Base-by-base conservation (phyloP, 2,113 vertebrate species). In the Fukomys damarensis region DNA sequence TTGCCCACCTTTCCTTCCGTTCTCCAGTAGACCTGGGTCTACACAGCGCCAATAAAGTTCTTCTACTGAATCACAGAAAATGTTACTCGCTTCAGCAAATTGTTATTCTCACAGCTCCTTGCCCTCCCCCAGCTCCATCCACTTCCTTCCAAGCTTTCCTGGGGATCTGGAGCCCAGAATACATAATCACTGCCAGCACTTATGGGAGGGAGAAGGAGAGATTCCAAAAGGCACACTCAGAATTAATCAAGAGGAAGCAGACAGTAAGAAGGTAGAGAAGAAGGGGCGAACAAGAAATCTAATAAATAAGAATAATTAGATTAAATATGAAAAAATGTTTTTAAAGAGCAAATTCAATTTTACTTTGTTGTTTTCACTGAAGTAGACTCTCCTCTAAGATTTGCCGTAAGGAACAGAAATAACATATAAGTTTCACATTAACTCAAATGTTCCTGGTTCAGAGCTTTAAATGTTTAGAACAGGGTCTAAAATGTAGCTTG, bases 31-130 rank as follows among this genome's bases (percentile, higher is more conserved):
- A 56, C 35, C 74, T 59, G 19, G 46, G 6, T 87, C 81, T 82
- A 49, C 5, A 35, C 5, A 41, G 19, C 49, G 52, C 54, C 83
- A 93, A 14, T 32, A 32, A 93, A 87, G 20, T 26, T 80, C 61
- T 80, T 74, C 12, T 65, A 22, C 7, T 74, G 89, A 96, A 83
- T 93, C 90, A 85, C 5, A 85, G 79, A 86, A 96, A 96, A 68
- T 46, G 35, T 86, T 94, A 80, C 68, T 86, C 93, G 93, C 79
- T 76, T 79, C 74, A 84, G 41, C n/a, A 86, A n/a, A 58, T 46
- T 28, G 1, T 52, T 91, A 30, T 80, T 63, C 81, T 76, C 79
- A 49, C 12, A 52, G 6, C 30, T 49, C 0, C 1, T 12, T 14
- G 93, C 26, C 41, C 17, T 93, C 66, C 30, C 5, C 24, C n/a